These are phyloP conservation scores for Gyrodactylus salaris DNA, from an alignment of 1,140 invertebrate species.

Conservation along the genomic window DNA sequence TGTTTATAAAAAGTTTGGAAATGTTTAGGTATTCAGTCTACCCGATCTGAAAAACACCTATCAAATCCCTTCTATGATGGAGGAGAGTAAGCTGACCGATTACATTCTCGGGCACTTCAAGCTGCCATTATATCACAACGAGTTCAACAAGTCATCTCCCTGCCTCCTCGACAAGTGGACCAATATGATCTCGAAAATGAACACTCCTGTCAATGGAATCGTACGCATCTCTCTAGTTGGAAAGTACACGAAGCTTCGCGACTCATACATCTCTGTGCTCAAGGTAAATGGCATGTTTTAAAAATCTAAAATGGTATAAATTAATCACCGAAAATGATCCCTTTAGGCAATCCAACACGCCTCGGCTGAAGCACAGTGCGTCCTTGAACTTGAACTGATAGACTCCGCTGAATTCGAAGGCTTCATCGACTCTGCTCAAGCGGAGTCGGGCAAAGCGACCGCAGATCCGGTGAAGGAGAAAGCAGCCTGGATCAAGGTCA, in stretches of 20 bases:
- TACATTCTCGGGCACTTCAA: slow-evolving; percentile 47
- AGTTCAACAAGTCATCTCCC: not conserved
- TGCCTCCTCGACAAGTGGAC: not conserved
- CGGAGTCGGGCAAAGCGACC: not conserved
- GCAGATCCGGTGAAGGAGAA: not conserved
- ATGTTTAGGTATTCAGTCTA: slow-evolving; percentile 47
- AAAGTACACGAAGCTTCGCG: slow-evolving; percentile 78
- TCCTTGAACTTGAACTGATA: not conserved
- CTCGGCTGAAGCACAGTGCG: not conserved
- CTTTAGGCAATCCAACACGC: not conserved
- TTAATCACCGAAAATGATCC: too few species aligned
- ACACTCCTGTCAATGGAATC: slow-evolving; percentile 31
- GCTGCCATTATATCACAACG: slow-evolving; percentile 17
- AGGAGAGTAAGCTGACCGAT: slow-evolving; percentile 51
- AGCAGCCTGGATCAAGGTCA: not conserved
- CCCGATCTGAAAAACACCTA: slow-evolving; percentile 76
- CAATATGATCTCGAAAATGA: slow-evolving; percentile 31
- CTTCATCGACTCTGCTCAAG: not conserved
- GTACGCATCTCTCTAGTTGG: slow-evolving; percentile 36
- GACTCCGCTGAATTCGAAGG: not conserved
- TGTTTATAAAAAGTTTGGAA: too few species aligned
- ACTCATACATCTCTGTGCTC: slow-evolving; percentile 73
- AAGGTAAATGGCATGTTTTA: slow-evolving; percentile 53
- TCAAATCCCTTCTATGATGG: slow-evolving; percentile 63
- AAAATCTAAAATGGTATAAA: not conserved